A percentile compares a stretch with the other conserved stretches of the same genome.
phyloP scores from a whole-genome alignment of 1,140 invertebrate species.

The Hesperophylax magnus region DNA sequence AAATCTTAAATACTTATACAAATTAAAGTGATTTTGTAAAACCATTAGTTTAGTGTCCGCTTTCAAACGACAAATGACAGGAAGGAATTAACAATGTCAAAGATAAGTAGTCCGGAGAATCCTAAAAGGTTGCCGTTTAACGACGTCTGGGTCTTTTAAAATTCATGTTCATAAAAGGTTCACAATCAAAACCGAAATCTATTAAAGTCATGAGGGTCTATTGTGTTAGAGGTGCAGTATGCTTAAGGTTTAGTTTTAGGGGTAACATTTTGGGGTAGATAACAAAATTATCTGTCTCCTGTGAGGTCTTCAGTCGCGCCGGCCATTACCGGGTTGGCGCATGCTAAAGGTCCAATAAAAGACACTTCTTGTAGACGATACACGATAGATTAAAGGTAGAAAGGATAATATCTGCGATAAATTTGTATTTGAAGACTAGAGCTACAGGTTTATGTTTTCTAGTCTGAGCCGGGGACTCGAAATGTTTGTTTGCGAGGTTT shows the following conservation, averaged over 20 bases:
- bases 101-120: background rate
- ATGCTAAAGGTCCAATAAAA: background rate
- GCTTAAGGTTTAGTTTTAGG: background rate
- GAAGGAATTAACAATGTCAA: too few relatives aligned
- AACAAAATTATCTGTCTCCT: background rate
- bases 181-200: conserved; percentile 20
- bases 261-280: background rate
- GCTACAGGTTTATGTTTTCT: too few relatives aligned
- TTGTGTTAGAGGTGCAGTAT: conserved; percentile 11
- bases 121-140: conserved; percentile 6
- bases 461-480: background rate
- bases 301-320: conserved; percentile 27
- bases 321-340: conserved; percentile 9
- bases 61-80: too few relatives aligned
- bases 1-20: too few relatives aligned
- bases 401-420: too few relatives aligned
- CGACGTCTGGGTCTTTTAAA: background rate
- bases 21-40: background rate
- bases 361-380: too few relatives aligned
- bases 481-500: background rate
- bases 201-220: conserved; percentile 17
- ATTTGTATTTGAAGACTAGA: too few relatives aligned
- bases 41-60: too few relatives aligned
- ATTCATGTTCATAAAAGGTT: too few relatives aligned
- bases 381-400: too few relatives aligned